Evolutionary conservation across 1,140 invertebrate genomes (phyloP).

Genomic region (Anastatus disparis): DNA sequence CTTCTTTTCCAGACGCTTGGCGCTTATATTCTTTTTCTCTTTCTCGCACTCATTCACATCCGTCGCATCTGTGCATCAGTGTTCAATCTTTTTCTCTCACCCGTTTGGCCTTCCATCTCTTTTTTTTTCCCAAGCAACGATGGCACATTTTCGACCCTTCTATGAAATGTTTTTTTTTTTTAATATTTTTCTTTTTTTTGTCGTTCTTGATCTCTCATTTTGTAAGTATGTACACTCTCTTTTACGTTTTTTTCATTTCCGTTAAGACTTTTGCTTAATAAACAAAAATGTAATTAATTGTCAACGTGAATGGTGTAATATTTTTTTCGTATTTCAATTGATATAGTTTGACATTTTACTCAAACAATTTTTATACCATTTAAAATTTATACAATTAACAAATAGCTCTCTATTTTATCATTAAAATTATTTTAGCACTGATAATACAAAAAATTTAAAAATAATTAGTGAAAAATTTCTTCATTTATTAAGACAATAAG

Average conservation of each 20-base stretch:
- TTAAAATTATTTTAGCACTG: too few species aligned
- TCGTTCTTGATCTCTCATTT: background rate
- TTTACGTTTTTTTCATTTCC: background rate
- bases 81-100: slow-evolving; percentile 49
- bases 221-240: too few species aligned
- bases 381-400: too few species aligned
- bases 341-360: too few species aligned
- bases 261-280: background rate
- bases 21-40: background rate
- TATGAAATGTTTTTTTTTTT: slow-evolving; percentile 40
- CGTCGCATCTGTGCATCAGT: slow-evolving; percentile 63
- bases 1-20: background rate
- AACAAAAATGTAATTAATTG: background rate
- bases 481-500: too few species aligned
- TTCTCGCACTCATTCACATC: slow-evolving; percentile 51
- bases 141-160: slow-evolving; percentile 37
- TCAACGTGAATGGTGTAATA: too few species aligned
- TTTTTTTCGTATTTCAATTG: too few species aligned
- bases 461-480: too few species aligned
- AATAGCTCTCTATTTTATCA: too few species aligned
- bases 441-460: too few species aligned
- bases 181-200: slow-evolving; percentile 3
- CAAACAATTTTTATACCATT: too few species aligned
- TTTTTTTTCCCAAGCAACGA: slow-evolving; percentile 50
- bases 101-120: slow-evolving; percentile 20